Evolutionary conservation across 2,797 vertebrate species (phyloP).

Genomic region (Holocentrus rufus): DNA sequence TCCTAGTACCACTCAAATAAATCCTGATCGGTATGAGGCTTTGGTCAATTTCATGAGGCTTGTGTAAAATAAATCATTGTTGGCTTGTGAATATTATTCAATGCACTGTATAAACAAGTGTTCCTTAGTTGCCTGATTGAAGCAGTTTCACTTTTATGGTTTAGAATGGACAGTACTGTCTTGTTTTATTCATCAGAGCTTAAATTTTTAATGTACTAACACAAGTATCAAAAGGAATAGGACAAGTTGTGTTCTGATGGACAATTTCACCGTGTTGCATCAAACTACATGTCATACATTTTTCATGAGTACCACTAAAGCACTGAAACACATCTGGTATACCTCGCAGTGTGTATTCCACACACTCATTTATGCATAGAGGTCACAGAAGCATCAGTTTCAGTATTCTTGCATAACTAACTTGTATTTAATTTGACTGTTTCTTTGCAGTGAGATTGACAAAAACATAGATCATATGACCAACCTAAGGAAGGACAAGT

Average conservation of each 20-base stretch:
- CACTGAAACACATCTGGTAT: slow-evolving; percentile 55
- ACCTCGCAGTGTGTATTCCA: slow-evolving; percentile 13
- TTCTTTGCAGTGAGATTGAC: slow-evolving; percentile 93
- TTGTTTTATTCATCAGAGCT: slow-evolving; percentile 57
- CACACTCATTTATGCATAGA: slow-evolving; percentile 8
- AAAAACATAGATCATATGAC: slow-evolving; percentile 97
- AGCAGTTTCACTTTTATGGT: slow-evolving; percentile 13
- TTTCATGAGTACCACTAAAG: slow-evolving; percentile 48
- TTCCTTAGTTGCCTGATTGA: background rate
- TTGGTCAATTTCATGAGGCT: background rate
- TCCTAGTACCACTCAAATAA: background rate
- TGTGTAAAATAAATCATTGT: background rate
- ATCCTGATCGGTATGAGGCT: background rate
- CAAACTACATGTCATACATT: slow-evolving; percentile 57
- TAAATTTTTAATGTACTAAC: slow-evolving; percentile 44
- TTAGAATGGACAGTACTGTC: slow-evolving; percentile 8
- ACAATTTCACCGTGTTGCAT: slow-evolving; percentile 70
- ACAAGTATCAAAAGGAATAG: slow-evolving; percentile 51
- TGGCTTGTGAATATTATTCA: slow-evolving; percentile 16
- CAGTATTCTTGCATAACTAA: background rate
- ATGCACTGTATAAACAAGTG: slow-evolving; percentile 13
- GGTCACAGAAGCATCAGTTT: slow-evolving; percentile 21
- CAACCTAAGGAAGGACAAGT: slow-evolving; percentile 95
- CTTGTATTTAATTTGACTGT: slow-evolving; percentile 24
- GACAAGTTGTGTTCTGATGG: slow-evolving; percentile 40